phyloP scores from a whole-genome alignment of 2,888 invertebrate genomes.

The Orthonychiurus folsomi region DNA sequence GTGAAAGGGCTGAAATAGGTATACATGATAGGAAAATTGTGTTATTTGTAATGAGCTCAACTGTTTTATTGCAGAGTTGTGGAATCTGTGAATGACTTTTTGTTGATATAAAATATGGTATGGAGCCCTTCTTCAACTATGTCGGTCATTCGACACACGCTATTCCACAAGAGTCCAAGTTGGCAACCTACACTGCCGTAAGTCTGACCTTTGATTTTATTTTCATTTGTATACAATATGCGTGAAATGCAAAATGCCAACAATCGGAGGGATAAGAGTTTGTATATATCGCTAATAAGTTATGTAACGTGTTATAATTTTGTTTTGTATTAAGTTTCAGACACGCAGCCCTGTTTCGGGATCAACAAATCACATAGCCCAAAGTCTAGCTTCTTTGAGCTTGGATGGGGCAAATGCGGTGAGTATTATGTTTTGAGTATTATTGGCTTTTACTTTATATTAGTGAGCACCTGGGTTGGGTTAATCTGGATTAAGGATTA shows the following conservation, averaged over 20 bases:
- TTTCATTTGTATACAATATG: neutral
- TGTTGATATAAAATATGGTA: constrained; percentile 15
- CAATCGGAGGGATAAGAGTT: no score
- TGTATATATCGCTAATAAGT: no score
- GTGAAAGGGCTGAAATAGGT: no score
- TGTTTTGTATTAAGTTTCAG: constrained; percentile 10
- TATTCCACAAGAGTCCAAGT: constrained; percentile 22
- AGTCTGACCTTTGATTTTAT: neutral
- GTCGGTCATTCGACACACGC: constrained; percentile 15
- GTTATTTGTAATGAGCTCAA: no score
- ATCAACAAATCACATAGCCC: constrained; percentile 17
- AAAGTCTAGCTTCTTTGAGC: constrained; percentile 19
- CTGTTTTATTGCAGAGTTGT: no score
- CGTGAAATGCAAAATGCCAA: no score
- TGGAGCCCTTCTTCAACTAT: constrained; percentile 24
- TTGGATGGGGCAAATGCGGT: constrained; percentile 18
- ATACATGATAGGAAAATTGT: no score
- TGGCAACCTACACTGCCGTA: constrained; percentile 21
- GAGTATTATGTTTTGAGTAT: neutral
- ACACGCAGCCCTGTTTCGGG: constrained; percentile 12
- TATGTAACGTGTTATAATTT: neutral
- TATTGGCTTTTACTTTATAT: neutral
- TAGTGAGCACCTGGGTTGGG: neutral
- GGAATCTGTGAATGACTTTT: no score
- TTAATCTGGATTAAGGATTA: no score